These are phyloP conservation scores for Dermochelys coriacea DNA, from an alignment of 2,797 vertebrate species.

Conservation along the genomic window DNA sequence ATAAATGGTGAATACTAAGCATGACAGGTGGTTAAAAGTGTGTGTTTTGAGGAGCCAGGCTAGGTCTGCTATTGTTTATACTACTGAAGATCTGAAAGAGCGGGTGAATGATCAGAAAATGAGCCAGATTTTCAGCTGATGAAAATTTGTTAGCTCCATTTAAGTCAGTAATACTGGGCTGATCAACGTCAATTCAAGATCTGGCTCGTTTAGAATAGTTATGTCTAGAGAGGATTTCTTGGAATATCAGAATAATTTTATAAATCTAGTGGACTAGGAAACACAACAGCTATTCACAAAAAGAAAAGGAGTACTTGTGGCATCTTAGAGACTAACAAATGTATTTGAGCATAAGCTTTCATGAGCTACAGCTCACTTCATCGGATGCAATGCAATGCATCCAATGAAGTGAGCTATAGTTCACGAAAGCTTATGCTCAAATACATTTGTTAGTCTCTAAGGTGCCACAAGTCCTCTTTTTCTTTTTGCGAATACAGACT, in stretches of 20 bases:
- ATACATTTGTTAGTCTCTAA: too few species aligned
- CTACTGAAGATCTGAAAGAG: background rate
- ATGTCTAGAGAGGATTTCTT: background rate
- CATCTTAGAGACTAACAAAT: too few species aligned
- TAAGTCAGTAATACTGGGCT: background rate
- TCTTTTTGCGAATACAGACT: too few species aligned
- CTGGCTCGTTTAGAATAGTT: background rate
- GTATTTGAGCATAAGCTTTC: too few species aligned
- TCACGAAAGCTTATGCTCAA: too few species aligned
- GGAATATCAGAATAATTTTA: background rate
- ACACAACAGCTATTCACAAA: constrained; percentile 29
- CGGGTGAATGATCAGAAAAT: background rate
- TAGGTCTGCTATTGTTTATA: background rate
- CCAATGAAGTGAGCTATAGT: too few species aligned
- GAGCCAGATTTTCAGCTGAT: background rate
- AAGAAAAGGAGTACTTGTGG: too few species aligned
- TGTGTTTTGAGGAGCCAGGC: background rate
- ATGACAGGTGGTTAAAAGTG: background rate
- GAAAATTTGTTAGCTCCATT: background rate
- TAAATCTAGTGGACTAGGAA: background rate
- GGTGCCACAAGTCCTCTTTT: too few species aligned
- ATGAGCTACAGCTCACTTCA: too few species aligned
- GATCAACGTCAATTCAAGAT: background rate
- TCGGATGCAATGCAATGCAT: too few species aligned
- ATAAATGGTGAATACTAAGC: rapidly evolving